phyloP scores from a whole-genome alignment of 1,140 invertebrate species.

The Brachionus rotundiformis region DNA sequence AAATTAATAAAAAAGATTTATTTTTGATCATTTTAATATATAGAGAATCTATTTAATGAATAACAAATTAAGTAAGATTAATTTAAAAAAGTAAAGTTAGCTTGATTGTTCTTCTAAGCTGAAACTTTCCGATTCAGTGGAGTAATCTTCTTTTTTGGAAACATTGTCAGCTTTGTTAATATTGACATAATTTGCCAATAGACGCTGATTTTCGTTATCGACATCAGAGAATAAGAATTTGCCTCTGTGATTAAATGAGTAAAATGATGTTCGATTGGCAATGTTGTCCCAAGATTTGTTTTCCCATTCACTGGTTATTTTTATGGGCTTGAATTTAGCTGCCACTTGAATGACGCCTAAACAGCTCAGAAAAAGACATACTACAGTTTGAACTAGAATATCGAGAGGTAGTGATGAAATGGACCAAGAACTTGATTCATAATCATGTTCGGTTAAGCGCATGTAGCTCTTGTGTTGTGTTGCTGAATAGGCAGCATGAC shows the following conservation, averaged over 20 bases:
- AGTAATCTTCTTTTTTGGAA: not conserved
- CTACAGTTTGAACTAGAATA: constrained; percentile 40
- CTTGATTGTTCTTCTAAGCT: constrained; percentile 6
- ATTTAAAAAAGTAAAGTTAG: not conserved
- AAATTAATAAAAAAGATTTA: not conserved
- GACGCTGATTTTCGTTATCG: not conserved
- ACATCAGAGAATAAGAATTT: constrained; percentile 38
- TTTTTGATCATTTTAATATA: not conserved
- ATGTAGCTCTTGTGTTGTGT: constrained; percentile 48
- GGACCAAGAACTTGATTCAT: not conserved
- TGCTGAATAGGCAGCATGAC: constrained; percentile 44
- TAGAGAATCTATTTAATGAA: not conserved
- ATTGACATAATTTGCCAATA: not conserved
- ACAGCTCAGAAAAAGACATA: constrained; percentile 20
- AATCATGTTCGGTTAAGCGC: constrained; percentile 40
- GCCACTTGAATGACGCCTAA: not conserved
- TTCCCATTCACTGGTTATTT: constrained; percentile 48
- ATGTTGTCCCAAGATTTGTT: constrained; percentile 50
- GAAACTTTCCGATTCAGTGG: not conserved
- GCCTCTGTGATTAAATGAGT: constrained; percentile 44
- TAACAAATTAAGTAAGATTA: not conserved
- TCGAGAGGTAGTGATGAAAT: constrained; percentile 29
- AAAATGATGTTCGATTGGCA: constrained; percentile 38
- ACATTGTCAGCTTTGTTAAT: not conserved
- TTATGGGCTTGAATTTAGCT: constrained; percentile 29